phyloP scores from a whole-genome alignment of 2,113 vertebrate species.

The Rhabdornis inornatus region DNA sequence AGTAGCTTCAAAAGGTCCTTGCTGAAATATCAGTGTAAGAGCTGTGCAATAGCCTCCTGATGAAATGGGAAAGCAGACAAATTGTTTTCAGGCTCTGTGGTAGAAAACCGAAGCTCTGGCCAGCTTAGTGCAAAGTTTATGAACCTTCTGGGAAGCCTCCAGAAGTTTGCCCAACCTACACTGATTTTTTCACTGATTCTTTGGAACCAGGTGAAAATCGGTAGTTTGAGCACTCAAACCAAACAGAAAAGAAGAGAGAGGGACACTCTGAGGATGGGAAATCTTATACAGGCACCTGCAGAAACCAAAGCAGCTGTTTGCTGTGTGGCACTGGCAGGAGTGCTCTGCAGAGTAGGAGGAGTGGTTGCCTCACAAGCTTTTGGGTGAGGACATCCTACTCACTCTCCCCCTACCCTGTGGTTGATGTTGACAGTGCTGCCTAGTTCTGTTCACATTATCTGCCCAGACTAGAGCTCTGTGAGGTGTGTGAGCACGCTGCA shows the following conservation, averaged over 20 bases:
- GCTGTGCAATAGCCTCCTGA: neutral
- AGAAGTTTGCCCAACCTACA: neutral
- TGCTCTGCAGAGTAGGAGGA: neutral
- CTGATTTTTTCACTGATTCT: neutral
- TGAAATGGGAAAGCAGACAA: neutral
- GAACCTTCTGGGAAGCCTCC: neutral
- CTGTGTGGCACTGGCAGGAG: neutral
- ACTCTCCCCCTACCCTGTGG: neutral
- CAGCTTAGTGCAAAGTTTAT: slow-evolving; percentile 20
- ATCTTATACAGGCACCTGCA: neutral
- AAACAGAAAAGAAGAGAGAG: neutral
- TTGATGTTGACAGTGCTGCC: neutral
- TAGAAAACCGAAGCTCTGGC: neutral
- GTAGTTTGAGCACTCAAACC: neutral
- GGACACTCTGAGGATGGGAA: neutral
- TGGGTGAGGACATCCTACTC: neutral
- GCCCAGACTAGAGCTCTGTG: neutral
- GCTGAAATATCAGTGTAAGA: neutral
- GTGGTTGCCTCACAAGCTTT: rapidly evolving
- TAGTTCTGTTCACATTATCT: neutral
- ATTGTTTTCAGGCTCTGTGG: neutral
- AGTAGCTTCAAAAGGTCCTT: neutral
- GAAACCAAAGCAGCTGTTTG: neutral
- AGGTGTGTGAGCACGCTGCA: rapidly evolving
- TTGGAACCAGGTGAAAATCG: neutral